Percentiles rank a stretch among this genome's conserved stretches.
Conservation (phyloP, 2,113 vertebrate species). For the Tychaedon coryphoeus region DNA sequence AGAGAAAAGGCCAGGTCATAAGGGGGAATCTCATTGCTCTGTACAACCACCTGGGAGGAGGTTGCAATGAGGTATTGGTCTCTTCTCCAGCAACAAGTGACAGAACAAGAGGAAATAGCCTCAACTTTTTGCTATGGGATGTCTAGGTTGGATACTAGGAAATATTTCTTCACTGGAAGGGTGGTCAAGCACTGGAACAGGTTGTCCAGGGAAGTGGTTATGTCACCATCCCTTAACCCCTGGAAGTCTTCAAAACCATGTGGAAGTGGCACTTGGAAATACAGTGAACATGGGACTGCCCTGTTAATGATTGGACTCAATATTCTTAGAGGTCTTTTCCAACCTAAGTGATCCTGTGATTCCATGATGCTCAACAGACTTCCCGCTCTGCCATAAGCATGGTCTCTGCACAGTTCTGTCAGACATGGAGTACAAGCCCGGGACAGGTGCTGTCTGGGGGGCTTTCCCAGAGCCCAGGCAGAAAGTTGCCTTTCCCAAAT, state of each 20-base stretch:
- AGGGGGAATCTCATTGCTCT: neutral
- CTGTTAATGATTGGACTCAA: neutral
- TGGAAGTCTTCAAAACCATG: neutral
- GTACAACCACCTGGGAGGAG: neutral
- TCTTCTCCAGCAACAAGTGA: neutral
- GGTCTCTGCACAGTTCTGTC: neutral
- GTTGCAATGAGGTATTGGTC: fast-evolving
- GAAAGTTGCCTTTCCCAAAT: neutral
- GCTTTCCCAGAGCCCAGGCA: neutral
- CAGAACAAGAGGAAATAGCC: neutral
- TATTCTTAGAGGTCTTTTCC: neutral
- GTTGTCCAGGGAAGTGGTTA: neutral
- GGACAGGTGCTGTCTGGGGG: neutral
- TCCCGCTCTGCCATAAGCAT: fast-evolving
- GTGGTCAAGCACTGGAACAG: neutral
- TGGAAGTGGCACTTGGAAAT: neutral
- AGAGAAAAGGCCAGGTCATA: neutral
- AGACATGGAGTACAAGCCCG: neutral
- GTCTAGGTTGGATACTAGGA: neutral
- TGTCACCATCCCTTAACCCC: neutral
- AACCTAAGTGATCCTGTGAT: neutral
- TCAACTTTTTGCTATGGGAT: neutral
- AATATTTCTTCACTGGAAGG: neutral
- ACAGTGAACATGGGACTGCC: neutral
- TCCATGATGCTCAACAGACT: neutral